phyloP scores from a whole-genome alignment of 2,113 vertebrate genomes.

The Bambusicola thoracicus region DNA sequence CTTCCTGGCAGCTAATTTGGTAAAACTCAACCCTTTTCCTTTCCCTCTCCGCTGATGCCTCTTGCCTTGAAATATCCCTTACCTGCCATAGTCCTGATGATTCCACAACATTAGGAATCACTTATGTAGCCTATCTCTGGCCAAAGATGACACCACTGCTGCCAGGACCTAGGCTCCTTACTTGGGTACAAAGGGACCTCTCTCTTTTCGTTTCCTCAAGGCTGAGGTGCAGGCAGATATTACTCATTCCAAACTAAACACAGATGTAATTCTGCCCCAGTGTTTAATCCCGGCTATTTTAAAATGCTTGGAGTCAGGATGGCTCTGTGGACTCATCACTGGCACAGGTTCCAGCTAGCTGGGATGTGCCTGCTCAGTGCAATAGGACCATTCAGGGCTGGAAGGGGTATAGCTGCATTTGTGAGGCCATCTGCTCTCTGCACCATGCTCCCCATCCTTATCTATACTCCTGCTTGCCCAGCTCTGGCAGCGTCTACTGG shows the following conservation, averaged over 20 bases:
- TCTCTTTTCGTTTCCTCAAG: slow-evolving; percentile 2
- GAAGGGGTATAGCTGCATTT: background rate
- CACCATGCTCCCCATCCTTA: background rate
- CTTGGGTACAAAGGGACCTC: slow-evolving; percentile 15
- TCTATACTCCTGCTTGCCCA: background rate
- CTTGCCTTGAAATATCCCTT: slow-evolving; percentile 45
- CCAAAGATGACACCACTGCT: background rate
- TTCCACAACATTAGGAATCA: slow-evolving; percentile 16
- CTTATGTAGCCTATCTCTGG: slow-evolving; percentile 28
- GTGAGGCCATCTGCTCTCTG: accelerated
- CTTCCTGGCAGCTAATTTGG: background rate
- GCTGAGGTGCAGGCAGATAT: background rate
- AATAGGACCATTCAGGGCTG: background rate
- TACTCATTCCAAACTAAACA: slow-evolving; percentile 37
- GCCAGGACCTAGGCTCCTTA: slow-evolving; percentile 35
- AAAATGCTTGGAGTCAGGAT: background rate
- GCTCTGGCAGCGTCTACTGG: background rate
- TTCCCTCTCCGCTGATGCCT: background rate
- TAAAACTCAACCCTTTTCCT: background rate
- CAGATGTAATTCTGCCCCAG: background rate
- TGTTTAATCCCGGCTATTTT: slow-evolving; percentile 39
- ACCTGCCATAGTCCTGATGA: slow-evolving; percentile 28
- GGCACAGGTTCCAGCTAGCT: background rate
- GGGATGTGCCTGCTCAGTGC: background rate
- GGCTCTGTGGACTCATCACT: slow-evolving; percentile 6